Conservation (phyloP, 2,113 vertebrate species). For the Pithys albifrons region DNA sequence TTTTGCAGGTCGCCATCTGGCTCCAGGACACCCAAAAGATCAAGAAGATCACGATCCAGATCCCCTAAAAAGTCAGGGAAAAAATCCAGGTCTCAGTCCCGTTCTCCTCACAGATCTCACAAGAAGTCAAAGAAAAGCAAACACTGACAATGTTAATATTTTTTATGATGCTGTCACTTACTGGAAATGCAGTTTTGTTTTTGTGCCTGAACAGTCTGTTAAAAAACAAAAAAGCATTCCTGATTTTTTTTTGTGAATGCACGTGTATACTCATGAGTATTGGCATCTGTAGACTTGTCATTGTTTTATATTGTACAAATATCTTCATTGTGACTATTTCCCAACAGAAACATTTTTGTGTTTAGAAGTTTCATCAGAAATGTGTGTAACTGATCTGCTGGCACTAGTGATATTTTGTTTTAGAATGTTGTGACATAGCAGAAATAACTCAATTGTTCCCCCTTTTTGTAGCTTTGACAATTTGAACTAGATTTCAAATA, state of each 20-base stretch:
- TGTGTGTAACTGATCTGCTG: constrained; percentile 83
- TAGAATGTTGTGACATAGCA: constrained; percentile 83
- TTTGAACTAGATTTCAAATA: constrained; percentile 88
- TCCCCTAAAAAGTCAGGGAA: constrained; percentile 97
- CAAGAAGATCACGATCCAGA: constrained; percentile 90
- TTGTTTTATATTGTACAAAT: constrained; percentile 89
- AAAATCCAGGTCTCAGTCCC: constrained; percentile 95
- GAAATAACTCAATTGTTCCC: constrained; percentile 77
- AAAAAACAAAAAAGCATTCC: constrained; percentile 81
- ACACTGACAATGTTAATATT: constrained; percentile 86
- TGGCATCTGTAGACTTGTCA: constrained; percentile 79
- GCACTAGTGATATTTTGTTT: constrained; percentile 83
- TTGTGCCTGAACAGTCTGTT: constrained; percentile 84
- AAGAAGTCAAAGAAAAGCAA: constrained; percentile 99
- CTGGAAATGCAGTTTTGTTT: constrained; percentile 84
- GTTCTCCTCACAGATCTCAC: constrained; percentile 97
- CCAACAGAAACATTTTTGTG: constrained; percentile 79
- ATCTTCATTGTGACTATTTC: constrained; percentile 80
- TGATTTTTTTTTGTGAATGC: constrained; percentile 82
- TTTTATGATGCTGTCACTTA: constrained; percentile 82
- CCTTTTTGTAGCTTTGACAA: constrained; percentile 85
- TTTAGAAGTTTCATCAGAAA: constrained; percentile 80
- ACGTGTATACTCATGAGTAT: constrained; percentile 82
- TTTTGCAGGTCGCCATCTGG: constrained; percentile 88
- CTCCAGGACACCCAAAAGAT: constrained; percentile 94